Percentiles rank a stretch among this genome's conserved stretches.
Conservation (phyloP, 2,113 vertebrate genomes). For the Pristiophorus japonicus region DNA sequence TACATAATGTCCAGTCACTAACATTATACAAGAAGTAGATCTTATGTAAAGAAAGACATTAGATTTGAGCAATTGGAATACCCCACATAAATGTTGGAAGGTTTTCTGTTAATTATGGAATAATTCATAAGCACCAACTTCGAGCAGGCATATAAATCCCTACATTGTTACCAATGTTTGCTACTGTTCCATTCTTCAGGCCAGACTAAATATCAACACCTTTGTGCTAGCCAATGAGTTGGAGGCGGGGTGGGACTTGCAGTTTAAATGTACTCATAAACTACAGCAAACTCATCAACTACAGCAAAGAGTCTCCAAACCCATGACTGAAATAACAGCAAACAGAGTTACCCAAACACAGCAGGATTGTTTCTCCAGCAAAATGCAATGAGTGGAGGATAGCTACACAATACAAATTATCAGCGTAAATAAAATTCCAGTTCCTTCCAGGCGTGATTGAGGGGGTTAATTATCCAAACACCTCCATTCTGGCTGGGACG, state of each 20-base stretch:
- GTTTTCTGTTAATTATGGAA: not conserved
- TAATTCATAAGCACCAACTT: not conserved
- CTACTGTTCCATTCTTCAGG: not conserved
- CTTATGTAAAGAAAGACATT: not conserved
- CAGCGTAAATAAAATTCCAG: not conserved
- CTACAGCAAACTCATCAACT: not conserved
- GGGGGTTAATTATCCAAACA: not conserved
- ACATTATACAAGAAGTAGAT: not conserved
- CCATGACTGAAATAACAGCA: not conserved
- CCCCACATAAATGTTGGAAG: not conserved
- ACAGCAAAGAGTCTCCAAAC: not conserved
- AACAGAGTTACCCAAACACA: not conserved
- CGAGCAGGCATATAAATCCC: not conserved
- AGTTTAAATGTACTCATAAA: not conserved
- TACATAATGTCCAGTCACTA: not conserved
- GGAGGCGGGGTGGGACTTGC: not conserved
- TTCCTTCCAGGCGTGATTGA: not conserved
- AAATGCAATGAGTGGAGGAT: not conserved
- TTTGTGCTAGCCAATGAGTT: not conserved
- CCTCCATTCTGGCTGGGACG: not conserved
- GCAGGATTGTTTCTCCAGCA: not conserved
- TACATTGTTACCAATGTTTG: not conserved
- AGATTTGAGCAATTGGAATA: not conserved
- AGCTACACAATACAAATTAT: not conserved
- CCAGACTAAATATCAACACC: not conserved